Percentiles rank a stretch among this genome's conserved stretches.
Evolutionary conservation across 2,888 invertebrate genomes (phyloP).

Genomic region (Linnaemya vulpina): DNA sequence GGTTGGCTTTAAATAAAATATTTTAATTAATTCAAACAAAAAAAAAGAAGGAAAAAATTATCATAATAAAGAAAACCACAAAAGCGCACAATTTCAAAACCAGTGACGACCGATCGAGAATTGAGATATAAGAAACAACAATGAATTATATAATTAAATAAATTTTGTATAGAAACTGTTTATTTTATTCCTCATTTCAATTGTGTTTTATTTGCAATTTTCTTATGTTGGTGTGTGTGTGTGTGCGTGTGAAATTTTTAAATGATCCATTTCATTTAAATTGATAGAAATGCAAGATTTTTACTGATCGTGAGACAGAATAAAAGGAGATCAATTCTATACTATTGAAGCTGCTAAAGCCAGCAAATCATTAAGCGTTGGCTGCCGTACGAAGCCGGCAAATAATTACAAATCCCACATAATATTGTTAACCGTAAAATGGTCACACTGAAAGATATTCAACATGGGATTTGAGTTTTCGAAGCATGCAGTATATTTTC

Average conservation of each 20-base stretch:
- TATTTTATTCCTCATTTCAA: background rate
- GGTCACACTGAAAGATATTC: too few relatives aligned
- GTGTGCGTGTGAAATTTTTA: too few relatives aligned
- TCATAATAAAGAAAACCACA: background rate
- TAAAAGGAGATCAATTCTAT: background rate
- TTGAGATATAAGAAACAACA: conserved; percentile 4
- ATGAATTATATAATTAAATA: conserved; percentile 6
- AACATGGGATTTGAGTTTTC: too few relatives aligned
- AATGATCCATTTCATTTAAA: background rate
- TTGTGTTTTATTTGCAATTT: background rate
- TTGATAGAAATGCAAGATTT: background rate
- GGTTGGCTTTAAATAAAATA: conserved; percentile 26
- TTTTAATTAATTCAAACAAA: conserved; percentile 41
- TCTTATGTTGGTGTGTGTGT: background rate
- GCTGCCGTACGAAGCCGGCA: too few relatives aligned
- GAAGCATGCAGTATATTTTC: too few relatives aligned
- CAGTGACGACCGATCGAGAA: conserved; percentile 19
- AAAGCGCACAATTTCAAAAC: conserved; percentile 1
- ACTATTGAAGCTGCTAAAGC: background rate
- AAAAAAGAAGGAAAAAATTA: too few relatives aligned
- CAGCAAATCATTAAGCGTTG: too few relatives aligned
- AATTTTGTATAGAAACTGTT: background rate
- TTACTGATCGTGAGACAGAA: background rate
- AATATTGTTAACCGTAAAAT: too few relatives aligned
- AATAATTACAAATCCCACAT: too few relatives aligned